A percentile compares a stretch with the other conserved stretches of the same genome.
These are phyloP conservation scores for Drosophila ambigua DNA, from an alignment of 1,140 invertebrate genomes.

Conservation along the genomic window DNA sequence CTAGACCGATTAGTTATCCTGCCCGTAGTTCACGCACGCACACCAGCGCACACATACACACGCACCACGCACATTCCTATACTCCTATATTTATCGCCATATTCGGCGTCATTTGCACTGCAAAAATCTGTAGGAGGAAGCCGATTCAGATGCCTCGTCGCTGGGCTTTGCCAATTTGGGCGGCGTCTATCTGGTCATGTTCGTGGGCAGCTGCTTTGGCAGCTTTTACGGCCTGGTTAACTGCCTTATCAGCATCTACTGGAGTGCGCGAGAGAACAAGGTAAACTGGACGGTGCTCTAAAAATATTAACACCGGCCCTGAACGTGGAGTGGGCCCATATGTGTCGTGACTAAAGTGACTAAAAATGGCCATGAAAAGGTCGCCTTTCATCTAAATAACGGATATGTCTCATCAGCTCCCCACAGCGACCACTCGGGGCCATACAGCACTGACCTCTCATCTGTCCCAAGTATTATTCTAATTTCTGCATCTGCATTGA, in stretches of 20 bases:
- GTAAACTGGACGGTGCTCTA: slow-evolving; percentile 56
- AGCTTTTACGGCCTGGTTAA: slow-evolving; percentile 76
- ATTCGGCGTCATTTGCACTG: slow-evolving; percentile 21
- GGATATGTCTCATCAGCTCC: slow-evolving; percentile 27
- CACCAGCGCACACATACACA: slow-evolving; percentile 15
- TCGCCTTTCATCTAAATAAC: slow-evolving; percentile 53
- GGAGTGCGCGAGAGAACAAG: slow-evolving; percentile 74
- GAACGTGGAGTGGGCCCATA: background rate
- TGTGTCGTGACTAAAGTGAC: slow-evolving; percentile 67
- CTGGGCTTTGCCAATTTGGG: slow-evolving; percentile 96
- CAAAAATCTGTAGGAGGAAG: slow-evolving; percentile 47
- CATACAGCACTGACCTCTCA: background rate
- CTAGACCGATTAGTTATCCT: slow-evolving; percentile 48
- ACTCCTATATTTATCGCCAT: slow-evolving; percentile 23
- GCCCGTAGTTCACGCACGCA: slow-evolving; percentile 20
- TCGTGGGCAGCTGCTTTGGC: slow-evolving; percentile 86
- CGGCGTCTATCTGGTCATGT: slow-evolving; percentile 96
- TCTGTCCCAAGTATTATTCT: slow-evolving; percentile 1
- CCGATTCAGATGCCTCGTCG: slow-evolving; percentile 83
- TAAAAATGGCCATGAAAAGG: slow-evolving; percentile 60
- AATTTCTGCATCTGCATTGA: background rate
- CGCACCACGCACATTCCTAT: slow-evolving; percentile 2
- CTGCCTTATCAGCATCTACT: slow-evolving; percentile 66
- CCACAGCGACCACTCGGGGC: slow-evolving; percentile 32
- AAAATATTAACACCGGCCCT: slow-evolving; percentile 48